Base-by-base conservation (phyloP, 2,797 vertebrate species). In the Esox masquinongy region DNA sequence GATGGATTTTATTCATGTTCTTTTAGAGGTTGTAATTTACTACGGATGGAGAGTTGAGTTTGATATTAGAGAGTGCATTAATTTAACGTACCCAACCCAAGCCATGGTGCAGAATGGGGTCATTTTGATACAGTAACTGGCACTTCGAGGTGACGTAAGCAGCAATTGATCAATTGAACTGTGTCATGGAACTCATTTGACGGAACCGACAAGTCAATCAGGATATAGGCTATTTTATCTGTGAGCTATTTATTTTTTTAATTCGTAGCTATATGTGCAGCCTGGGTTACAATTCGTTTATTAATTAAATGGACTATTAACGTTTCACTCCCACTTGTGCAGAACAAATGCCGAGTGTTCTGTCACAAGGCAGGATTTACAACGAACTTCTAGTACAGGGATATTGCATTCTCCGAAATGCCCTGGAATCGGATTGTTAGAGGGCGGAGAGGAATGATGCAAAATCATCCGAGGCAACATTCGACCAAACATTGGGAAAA, bases 401-500 rank as follows among this genome's bases (percentile, higher is more conserved):
- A 26, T 31, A 36, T 36, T 36, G 56, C 6, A 24, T 61, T 61
- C 11, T 67, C 64, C 29, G 4, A 67, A 67, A 67, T 31, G 85
- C 81, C 75, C 83, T 87, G 81, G 83, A 92, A 91, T 92, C 88
- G 77, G 91, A 93, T 93, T 92, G 84, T 78, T 83, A 75, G 88
- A 86, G 90, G 91, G 92, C 89, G 89, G 92, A 88, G 90, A 85
- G 79, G 87, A 88, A 87, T 92, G 90, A 94, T 93, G 92, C 90
- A 86, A 93, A 89, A 92, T 94, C 91, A 93, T 74, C 93, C 88
- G 91, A 93, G 79, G 89, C 83, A 91, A 90, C 91, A 87, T 90
- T 75, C 88, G 87, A 92, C 83, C 72, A 76, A 66, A 74, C 81
- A 77, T 76, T 76, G 72, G 80, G 50, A 75, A 80, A 59, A 56